Evolutionary conservation across 2,797 vertebrate genomes (phyloP).

Genomic region (Enteromius paludinosus): DNA sequence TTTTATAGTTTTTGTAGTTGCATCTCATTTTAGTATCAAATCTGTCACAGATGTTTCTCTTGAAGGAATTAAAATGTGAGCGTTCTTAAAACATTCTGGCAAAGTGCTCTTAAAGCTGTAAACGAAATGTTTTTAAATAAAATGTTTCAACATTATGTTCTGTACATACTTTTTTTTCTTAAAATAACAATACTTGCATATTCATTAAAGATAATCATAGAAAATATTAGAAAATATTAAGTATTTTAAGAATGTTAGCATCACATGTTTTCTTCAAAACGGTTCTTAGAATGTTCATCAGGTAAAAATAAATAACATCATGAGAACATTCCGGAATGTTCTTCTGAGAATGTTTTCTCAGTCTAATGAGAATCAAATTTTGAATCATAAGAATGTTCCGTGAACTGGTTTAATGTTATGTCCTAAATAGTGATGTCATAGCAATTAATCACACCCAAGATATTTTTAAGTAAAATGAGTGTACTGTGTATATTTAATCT

Average conservation of each 20-base stretch:
- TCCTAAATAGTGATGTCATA: too few species aligned
- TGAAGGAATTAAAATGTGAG: neutral
- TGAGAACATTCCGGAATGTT: neutral
- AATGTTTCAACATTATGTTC: neutral
- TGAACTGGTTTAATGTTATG: neutral
- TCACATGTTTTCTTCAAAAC: neutral
- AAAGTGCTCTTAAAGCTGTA: too few species aligned
- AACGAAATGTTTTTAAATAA: neutral
- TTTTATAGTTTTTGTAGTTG: neutral
- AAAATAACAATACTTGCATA: neutral
- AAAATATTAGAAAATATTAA: too few species aligned
- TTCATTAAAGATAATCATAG: too few species aligned
- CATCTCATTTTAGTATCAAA: neutral
- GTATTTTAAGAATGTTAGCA: too few species aligned
- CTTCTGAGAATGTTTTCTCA: neutral
- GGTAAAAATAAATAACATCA: neutral
- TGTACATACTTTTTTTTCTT: too few species aligned
- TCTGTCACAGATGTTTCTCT: neutral
- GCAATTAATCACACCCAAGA: too few species aligned
- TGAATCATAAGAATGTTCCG: neutral
- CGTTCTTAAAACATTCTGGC: too few species aligned
- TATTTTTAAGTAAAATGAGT: too few species aligned
- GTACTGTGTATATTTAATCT: too few species aligned
- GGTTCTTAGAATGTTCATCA: neutral
- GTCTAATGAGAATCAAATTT: neutral